A percentile compares a stretch with the other conserved stretches of the same genome.
Conservation (phyloP, 2,797 vertebrate genomes). For the Enteromius anoplus region DNA sequence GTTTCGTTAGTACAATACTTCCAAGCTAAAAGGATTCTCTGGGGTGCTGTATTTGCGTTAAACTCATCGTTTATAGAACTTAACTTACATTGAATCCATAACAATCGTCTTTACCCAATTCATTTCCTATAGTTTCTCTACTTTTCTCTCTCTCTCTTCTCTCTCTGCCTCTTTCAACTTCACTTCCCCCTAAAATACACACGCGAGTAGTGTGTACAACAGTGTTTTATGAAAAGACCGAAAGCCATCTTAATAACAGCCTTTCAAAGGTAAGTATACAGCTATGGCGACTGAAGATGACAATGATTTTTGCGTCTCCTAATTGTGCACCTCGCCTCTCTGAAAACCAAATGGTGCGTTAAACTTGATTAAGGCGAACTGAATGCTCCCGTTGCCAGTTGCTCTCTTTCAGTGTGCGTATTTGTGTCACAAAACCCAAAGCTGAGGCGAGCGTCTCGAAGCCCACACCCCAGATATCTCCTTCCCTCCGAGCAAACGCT, state of each 20-base stretch:
- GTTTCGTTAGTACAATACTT: neutral
- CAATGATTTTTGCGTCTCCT: slow-evolving; percentile 63
- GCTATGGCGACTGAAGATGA: slow-evolving; percentile 63
- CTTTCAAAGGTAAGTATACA: slow-evolving; percentile 71
- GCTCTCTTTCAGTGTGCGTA: slow-evolving; percentile 17
- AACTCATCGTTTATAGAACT: slow-evolving; percentile 1
- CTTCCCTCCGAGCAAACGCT: slow-evolving; percentile 61
- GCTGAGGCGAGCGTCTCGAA: slow-evolving; percentile 18
- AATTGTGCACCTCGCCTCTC: slow-evolving; percentile 53
- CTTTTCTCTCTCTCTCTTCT: slow-evolving; percentile 35
- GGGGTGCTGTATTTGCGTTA: neutral
- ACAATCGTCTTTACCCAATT: slow-evolving; percentile 41
- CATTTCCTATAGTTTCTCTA: slow-evolving; percentile 38
- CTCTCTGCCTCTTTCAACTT: slow-evolving; percentile 44
- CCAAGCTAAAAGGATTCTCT: neutral
- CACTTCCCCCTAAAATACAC: slow-evolving; percentile 43
- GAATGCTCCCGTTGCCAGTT: slow-evolving; percentile 58
- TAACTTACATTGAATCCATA: slow-evolving; percentile 17
- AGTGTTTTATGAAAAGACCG: slow-evolving; percentile 51
- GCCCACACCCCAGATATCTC: slow-evolving; percentile 36
- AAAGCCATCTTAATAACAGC: slow-evolving; percentile 73
- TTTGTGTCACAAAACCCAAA: slow-evolving; percentile 48
- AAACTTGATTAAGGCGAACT: slow-evolving; percentile 74
- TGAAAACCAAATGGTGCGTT: slow-evolving; percentile 70
- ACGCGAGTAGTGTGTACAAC: neutral